phyloP scores from a whole-genome alignment of 2,888 invertebrate species.

The Dolomedes plantarius region DNA sequence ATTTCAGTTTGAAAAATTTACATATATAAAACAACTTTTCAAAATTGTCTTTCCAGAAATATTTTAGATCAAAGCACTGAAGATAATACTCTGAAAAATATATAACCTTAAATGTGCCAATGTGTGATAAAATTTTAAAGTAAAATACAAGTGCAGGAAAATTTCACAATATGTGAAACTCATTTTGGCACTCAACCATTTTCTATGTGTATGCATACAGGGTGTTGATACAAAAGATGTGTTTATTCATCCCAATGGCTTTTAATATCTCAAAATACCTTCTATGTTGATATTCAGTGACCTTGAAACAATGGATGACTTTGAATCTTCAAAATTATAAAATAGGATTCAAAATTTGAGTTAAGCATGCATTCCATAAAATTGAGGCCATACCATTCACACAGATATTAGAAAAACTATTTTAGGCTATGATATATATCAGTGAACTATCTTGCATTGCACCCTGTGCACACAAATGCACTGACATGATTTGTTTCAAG shows the following conservation, averaged over 20 bases:
- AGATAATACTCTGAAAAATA: not conserved
- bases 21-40: not conserved
- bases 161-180: constrained; percentile 10
- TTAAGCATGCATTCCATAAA: not conserved
- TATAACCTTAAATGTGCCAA: not conserved
- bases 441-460: constrained; percentile 42
- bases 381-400: not conserved
- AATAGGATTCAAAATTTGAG: not conserved
- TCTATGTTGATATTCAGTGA: too few species aligned
- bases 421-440: not conserved
- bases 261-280: too few species aligned
- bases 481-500: constrained; percentile 17
- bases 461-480: constrained; percentile 31
- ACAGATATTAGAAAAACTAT: not conserved
- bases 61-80: not conserved
- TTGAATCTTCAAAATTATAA: not conserved
- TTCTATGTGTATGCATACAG: not conserved
- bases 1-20: not conserved
- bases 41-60: not conserved
- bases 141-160: not conserved
- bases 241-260: too few species aligned
- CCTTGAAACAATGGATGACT: not conserved
- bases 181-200: constrained; percentile 1
- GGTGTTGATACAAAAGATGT: not conserved
- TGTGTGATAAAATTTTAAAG: not conserved